A percentile compares a stretch with the other conserved stretches of the same genome.
phyloP scores from a whole-genome alignment of 2,888 invertebrate species.

The Nemotelus nigrinus region DNA sequence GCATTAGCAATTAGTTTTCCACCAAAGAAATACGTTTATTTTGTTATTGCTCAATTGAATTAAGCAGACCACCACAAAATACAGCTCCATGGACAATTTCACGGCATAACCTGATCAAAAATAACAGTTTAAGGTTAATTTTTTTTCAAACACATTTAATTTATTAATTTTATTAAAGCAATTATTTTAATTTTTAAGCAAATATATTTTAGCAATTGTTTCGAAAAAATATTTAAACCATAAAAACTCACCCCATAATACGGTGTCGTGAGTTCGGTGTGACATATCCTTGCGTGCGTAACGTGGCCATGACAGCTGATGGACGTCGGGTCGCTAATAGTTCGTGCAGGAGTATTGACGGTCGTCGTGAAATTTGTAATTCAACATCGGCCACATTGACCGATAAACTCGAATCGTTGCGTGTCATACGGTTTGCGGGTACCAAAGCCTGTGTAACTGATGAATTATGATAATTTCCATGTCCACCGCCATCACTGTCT shows the following conservation, averaged over 20 bases:
- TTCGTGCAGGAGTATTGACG: conserved; percentile 63
- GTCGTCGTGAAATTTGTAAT: conserved; percentile 62
- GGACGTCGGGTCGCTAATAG: conserved; percentile 67
- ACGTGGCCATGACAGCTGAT: conserved; percentile 72
- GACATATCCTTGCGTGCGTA: conserved; percentile 47
- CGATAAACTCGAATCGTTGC: conserved; percentile 57
- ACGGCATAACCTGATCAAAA: too few species aligned
- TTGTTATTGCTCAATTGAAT: too few species aligned
- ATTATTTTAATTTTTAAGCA: too few species aligned
- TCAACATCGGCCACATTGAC: conserved; percentile 54
- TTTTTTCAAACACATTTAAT: too few species aligned
- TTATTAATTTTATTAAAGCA: too few species aligned
- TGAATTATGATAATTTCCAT: background rate
- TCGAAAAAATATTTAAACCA: background rate
- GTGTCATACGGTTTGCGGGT: conserved; percentile 45
- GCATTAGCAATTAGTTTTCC: too few species aligned
- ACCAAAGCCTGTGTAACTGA: conserved; percentile 32
- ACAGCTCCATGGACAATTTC: too few species aligned
- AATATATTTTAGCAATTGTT: too few species aligned
- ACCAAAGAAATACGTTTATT: too few species aligned
- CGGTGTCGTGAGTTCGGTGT: conserved; percentile 52
- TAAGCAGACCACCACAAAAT: too few species aligned
- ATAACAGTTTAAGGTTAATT: too few species aligned
- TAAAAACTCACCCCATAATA: conserved; percentile 58
- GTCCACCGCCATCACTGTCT: conserved; percentile 22